Base-by-base conservation (phyloP, 1,140 invertebrate species). In the Pygmarrhopalites habei region DNA sequence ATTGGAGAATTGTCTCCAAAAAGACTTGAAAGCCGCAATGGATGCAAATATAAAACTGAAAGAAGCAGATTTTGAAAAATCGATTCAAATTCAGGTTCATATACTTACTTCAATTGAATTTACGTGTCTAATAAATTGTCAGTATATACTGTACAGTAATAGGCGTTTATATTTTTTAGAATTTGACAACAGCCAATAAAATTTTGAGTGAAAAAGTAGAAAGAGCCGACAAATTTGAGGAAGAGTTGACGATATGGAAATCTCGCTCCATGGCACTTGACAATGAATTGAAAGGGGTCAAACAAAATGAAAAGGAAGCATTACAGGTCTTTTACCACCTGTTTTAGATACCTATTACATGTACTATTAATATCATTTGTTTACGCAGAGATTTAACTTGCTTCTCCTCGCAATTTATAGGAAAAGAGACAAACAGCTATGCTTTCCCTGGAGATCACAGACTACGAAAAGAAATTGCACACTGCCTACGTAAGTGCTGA, bases 381-480 rank as follows among this genome's bases (percentile, higher is more conserved):
- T n/a, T n/a, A n/a, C n/a, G n/a, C n/a, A n/a, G n/a, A n/a, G n/a
- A n/a, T n/a, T n/a, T n/a, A n/a, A n/a, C n/a, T n/a, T n/a, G n/a
- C n/a, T n/a, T n/a, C n/a, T n/a, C n/a, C n/a, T n/a, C n/a, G n/a
- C n/a, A n/a, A n/a, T n/a, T n/a, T 26, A 17, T 26, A 60, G 52
- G 69, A 71, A 23, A 67, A 71, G 44, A 41, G 61, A 57, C 69
- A 71, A 61, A 58, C 41, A 15, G 61, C 64, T 4, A 65, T 71
- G 28, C 44, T 71, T 4, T 68, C 69, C 12, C 39, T 71, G n/a
- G 66, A 71, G 62, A 66, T 71, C 21, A 58, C 66, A 23, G 66
- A 71, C 28, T 71, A 71, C 29, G 69, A 71, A 26, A 67, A 66
- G 32, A 71, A 71, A 51, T 35, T 71, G 3, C 62, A 68, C 23